These are phyloP conservation scores for Engraulis encrasicolus DNA, from an alignment of 2,113 vertebrate genomes.

Conservation along the genomic window DNA sequence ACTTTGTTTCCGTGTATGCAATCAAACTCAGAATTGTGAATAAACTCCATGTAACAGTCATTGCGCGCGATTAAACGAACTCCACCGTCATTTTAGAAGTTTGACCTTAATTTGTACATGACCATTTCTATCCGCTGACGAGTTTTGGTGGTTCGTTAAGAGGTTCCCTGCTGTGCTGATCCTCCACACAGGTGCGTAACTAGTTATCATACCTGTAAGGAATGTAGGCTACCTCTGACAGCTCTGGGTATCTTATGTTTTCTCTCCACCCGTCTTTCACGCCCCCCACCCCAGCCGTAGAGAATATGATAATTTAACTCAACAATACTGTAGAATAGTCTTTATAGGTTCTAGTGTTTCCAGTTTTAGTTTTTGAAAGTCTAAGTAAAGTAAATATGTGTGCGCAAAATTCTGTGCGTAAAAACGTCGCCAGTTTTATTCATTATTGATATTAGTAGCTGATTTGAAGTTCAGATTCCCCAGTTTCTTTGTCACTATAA, in stretches of 20 bases:
- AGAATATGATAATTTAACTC: background rate
- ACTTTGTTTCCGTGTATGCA: constrained; percentile 66
- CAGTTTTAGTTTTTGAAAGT: no score
- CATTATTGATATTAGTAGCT: no score
- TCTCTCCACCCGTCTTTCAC: no score
- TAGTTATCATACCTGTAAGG: background rate
- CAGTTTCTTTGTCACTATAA: no score
- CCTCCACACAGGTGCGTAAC: background rate
- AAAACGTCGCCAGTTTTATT: no score
- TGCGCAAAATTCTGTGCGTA: no score
- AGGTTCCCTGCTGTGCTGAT: background rate
- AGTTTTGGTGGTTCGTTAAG: background rate
- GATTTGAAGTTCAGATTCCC: no score
- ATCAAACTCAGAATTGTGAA: constrained; percentile 72
- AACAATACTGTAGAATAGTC: background rate
- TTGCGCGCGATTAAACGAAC: constrained; percentile 58
- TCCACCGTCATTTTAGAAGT: constrained; percentile 6
- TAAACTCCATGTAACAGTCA: constrained; percentile 71
- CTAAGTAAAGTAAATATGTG: no score
- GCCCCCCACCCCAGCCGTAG: background rate
- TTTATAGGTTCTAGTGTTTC: no score
- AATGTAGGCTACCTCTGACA: constrained; percentile 15
- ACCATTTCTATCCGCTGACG: background rate
- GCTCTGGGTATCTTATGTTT: background rate
- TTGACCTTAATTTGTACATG: background rate